Conservation (phyloP, 2,888 invertebrate species). For the Schizaphis graminum region DNA sequence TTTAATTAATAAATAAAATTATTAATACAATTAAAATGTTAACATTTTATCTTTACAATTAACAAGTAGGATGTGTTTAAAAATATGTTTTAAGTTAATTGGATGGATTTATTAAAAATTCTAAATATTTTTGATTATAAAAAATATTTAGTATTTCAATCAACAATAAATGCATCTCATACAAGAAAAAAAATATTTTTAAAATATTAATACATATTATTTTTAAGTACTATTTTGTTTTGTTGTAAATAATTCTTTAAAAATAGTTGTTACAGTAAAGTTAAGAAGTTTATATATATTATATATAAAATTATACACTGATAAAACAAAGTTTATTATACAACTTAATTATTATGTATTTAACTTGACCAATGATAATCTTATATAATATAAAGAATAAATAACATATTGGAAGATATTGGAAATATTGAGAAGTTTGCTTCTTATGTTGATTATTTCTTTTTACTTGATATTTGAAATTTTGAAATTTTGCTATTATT, state of each 20-base stretch:
- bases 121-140: slow-evolving; percentile 11
- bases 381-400: not conserved
- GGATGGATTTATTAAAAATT: slow-evolving; percentile 42
- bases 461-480: not conserved
- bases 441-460: not conserved
- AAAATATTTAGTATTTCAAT: slow-evolving; percentile 38
- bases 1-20: slow-evolving; percentile 58
- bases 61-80: slow-evolving; percentile 29
- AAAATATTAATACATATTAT: not conserved
- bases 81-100: slow-evolving; percentile 40
- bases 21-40: slow-evolving; percentile 34
- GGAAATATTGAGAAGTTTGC: slow-evolving; percentile 13
- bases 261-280: not conserved
- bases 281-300: not conserved
- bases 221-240: slow-evolving; percentile 14
- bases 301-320: not conserved
- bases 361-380: not conserved
- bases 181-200: slow-evolving; percentile 7
- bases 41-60: slow-evolving; percentile 45
- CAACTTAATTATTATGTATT: not conserved
- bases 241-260: not conserved
- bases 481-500: not conserved
- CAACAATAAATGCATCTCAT: slow-evolving; percentile 21
- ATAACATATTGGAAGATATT: not conserved
- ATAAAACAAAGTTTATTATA: not conserved